A percentile compares a stretch with the other conserved stretches of the same genome.
Conservation (phyloP, 2,888 invertebrate species). For the Acronicta alni region DNA sequence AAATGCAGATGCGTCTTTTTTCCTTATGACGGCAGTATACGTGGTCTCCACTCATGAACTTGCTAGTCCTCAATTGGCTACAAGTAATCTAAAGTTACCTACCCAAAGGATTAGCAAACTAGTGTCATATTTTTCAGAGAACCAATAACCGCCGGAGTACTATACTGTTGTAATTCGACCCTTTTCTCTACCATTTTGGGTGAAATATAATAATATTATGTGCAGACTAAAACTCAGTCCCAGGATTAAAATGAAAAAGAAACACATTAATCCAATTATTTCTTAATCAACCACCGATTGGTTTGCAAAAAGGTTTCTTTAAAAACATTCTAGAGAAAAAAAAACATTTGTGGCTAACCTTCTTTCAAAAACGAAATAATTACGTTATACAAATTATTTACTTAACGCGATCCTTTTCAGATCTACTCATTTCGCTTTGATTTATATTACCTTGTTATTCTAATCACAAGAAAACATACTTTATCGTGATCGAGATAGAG, state of each 20-base stretch:
- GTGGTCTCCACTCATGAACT: too few relatives aligned
- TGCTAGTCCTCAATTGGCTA: too few relatives aligned
- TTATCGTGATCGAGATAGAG: fast-evolving
- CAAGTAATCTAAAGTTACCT: too few relatives aligned
- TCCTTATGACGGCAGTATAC: too few relatives aligned
- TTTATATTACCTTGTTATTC: slow-evolving; percentile 12
- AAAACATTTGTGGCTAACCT: slow-evolving; percentile 10
- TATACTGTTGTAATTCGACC: too few relatives aligned
- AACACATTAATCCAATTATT: neutral
- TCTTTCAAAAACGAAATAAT: slow-evolving; percentile 24
- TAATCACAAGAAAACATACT: neutral
- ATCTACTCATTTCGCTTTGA: slow-evolving; percentile 19
- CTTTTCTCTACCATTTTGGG: too few relatives aligned
- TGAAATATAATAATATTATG: neutral
- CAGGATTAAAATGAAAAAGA: neutral
- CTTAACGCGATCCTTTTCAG: slow-evolving; percentile 21
- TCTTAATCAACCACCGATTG: neutral
- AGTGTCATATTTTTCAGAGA: too few relatives aligned
- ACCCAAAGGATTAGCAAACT: too few relatives aligned
- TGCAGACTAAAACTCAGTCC: neutral
- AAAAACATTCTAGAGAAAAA: neutral
- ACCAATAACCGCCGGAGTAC: too few relatives aligned
- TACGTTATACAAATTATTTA: slow-evolving; percentile 30
- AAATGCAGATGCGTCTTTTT: too few relatives aligned
- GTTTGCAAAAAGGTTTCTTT: slow-evolving; percentile 8